phyloP scores from a whole-genome alignment of 2,797 vertebrate species.

The Poeciliopsis turneri region DNA sequence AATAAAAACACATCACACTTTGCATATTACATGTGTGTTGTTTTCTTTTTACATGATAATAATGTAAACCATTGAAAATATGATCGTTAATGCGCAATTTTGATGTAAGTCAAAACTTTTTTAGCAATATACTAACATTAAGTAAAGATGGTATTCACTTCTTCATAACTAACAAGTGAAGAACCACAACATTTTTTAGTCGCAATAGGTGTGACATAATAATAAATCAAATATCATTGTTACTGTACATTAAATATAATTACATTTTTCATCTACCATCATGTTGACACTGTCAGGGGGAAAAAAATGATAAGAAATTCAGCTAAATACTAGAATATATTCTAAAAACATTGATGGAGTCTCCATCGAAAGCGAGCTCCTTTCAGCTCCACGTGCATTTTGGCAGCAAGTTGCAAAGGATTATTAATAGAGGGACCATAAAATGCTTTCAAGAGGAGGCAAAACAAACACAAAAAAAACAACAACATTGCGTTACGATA shows the following conservation, averaged over 20 bases:
- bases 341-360: conserved; percentile 66
- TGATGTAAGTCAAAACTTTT: background rate
- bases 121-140: background rate
- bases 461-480: conserved; percentile 26
- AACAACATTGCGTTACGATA: conserved; percentile 35
- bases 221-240: conserved; percentile 32
- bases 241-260: conserved; percentile 43
- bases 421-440: conserved; percentile 51
- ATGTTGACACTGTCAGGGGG: conserved; percentile 52
- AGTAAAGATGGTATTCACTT: background rate
- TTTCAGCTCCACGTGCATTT: conserved; percentile 26
- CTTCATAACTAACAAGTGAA: background rate
- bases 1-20: background rate
- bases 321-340: conserved; percentile 64
- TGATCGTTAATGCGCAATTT: too few relatives aligned
- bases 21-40: background rate
- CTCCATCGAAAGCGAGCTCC: conserved; percentile 26
- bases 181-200: too few relatives aligned
- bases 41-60: too few relatives aligned
- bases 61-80: too few relatives aligned
- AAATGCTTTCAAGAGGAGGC: conserved; percentile 18
- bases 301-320: conserved; percentile 60
- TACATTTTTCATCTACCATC: conserved; percentile 17
- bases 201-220: background rate
- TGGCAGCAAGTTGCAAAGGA: conserved; percentile 20